Conservation (phyloP, 2,797 vertebrate genomes). For the Tachyglossus aculeatus region DNA sequence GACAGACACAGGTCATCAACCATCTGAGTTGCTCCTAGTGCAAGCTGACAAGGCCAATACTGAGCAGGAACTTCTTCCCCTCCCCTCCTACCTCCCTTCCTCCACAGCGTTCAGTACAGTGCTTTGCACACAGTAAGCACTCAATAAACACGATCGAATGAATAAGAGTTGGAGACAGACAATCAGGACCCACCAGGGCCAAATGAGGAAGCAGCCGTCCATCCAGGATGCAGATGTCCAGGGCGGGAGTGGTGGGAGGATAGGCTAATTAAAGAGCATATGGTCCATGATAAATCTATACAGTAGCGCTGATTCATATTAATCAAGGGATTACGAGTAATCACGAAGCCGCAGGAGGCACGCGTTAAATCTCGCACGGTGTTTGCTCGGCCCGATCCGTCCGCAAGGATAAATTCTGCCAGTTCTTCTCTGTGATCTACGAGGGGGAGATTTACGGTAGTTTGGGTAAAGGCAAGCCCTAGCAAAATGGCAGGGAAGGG, state of each 20-base stretch:
- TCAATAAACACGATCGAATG: no score
- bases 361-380: slow-evolving; percentile 63
- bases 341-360: slow-evolving; percentile 60
- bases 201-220: slow-evolving; percentile 29
- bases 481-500: slow-evolving; percentile 65
- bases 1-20: no score
- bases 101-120: no score
- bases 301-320: slow-evolving; percentile 70
- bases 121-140: no score
- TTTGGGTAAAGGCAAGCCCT: slow-evolving; percentile 64
- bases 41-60: no score
- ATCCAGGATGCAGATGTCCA: slow-evolving; percentile 60
- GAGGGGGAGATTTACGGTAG: slow-evolving; percentile 65
- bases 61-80: no score
- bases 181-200: slow-evolving; percentile 45
- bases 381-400: slow-evolving; percentile 64
- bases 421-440: slow-evolving; percentile 50
- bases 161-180: slow-evolving; percentile 59
- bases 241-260: slow-evolving; percentile 55
- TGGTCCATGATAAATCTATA: slow-evolving; percentile 76
- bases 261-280: slow-evolving; percentile 75
- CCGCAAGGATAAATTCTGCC: slow-evolving; percentile 56
- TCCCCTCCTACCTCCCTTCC: no score
- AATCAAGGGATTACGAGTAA: slow-evolving; percentile 74
- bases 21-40: no score